These are phyloP conservation scores for Cariama cristata DNA, from an alignment of 2,113 vertebrate genomes.

Conservation along the genomic window DNA sequence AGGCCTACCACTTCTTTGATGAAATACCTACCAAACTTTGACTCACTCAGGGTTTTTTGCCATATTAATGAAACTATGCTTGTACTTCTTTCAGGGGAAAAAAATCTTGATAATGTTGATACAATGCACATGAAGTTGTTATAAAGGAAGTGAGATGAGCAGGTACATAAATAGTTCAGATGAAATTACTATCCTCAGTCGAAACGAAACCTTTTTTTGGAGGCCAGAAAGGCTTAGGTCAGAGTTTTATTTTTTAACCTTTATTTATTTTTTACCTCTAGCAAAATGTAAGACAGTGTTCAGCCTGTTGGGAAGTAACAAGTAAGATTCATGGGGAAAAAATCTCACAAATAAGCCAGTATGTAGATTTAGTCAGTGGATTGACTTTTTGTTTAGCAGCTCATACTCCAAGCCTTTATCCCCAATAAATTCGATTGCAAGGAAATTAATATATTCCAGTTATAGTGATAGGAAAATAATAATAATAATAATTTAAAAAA, in stretches of 20 bases:
- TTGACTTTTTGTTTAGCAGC: neutral
- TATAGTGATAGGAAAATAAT: neutral
- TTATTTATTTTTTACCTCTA: neutral
- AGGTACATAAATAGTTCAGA: neutral
- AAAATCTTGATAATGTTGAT: neutral
- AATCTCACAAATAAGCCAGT: neutral
- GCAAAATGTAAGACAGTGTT: neutral
- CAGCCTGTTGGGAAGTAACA: neutral
- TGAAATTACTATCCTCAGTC: neutral
- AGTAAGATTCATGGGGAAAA: neutral
- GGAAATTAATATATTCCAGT: neutral
- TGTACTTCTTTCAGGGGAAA: neutral
- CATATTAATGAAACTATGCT: neutral
- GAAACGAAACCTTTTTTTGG: neutral
- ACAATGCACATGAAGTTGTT: neutral
- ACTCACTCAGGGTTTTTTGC: neutral
- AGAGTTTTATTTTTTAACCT: neutral
- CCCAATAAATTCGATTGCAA: neutral
- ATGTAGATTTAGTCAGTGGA: neutral
- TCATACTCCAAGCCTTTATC: neutral
- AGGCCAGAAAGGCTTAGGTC: neutral
- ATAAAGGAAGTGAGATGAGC: neutral
- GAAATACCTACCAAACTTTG: conserved; percentile 15
- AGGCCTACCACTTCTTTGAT: neutral
- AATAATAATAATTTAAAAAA: neutral